Percentiles rank a stretch among this genome's conserved stretches.
Evolutionary conservation across 2,113 vertebrate genomes (phyloP).

Genomic region (Dicaeum eximium): DNA sequence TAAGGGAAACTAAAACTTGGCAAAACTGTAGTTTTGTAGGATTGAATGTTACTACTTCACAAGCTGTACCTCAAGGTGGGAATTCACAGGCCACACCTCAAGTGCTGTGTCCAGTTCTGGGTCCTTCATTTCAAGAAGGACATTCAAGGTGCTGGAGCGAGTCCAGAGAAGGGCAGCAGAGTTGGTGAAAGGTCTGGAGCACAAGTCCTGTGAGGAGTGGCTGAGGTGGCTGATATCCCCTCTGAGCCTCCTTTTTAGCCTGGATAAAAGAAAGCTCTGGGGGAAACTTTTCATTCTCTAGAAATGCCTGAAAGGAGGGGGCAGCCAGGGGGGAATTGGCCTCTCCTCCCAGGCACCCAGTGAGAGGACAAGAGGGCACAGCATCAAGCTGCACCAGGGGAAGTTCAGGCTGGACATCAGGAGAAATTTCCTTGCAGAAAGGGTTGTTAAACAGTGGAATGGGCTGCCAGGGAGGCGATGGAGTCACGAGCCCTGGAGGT

Average conservation of each 20-base stretch:
- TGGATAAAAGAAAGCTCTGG: neutral
- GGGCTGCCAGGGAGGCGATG: neutral
- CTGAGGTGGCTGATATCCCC: no score
- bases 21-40: neutral
- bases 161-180: neutral
- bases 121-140: neutral
- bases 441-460: neutral
- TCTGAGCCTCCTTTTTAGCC: neutral
- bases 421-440: neutral
- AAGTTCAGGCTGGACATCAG: neutral
- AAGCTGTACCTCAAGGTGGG: neutral
- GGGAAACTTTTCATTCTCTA: neutral
- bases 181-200: neutral
- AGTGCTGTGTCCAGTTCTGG: neutral
- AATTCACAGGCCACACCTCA: neutral
- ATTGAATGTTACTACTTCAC: neutral
- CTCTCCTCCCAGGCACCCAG: neutral
- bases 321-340: no score
- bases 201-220: neutral
- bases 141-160: neutral
- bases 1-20: neutral
- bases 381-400: neutral
- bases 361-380: neutral
- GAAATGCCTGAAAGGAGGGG: rapidly evolving
- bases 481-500: neutral